These are phyloP conservation scores for Synergus gifuensis DNA, from an alignment of 2,888 invertebrate genomes.

Conservation along the genomic window DNA sequence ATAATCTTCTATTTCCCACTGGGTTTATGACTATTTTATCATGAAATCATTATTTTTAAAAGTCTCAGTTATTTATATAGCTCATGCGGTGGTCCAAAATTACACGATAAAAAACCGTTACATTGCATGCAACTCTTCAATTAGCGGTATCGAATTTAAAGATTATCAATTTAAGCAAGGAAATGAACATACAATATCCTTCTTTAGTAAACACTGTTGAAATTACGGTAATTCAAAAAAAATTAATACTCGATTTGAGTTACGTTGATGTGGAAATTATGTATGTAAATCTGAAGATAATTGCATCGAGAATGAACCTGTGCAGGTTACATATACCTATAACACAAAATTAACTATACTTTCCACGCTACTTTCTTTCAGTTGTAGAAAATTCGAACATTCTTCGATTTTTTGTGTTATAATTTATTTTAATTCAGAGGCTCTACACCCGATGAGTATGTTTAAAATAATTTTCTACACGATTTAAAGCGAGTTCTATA, in stretches of 20 bases:
- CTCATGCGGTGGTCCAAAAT: conserved; percentile 1
- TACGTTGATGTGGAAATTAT: not conserved
- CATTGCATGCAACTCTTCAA: not conserved
- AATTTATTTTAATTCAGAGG: too few species aligned
- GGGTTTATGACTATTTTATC: not conserved
- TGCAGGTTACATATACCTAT: not conserved
- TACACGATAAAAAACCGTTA: not conserved
- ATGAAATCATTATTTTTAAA: not conserved
- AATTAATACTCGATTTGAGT: not conserved
- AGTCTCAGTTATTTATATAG: conserved; percentile 52
- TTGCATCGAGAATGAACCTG: not conserved
- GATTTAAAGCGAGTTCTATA: too few species aligned
- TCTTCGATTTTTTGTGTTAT: not conserved
- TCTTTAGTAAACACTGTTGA: not conserved
- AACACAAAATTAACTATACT: not conserved
- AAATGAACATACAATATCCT: not conserved
- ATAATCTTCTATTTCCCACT: not conserved
- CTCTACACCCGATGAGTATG: too few species aligned
- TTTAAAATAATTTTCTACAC: too few species aligned
- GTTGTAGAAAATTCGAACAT: not conserved
- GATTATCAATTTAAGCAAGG: not conserved
- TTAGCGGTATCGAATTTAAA: not conserved
- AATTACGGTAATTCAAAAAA: not conserved
- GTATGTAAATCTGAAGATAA: conserved; percentile 25
- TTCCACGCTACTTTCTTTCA: not conserved